These are phyloP conservation scores for Miltochrista miniata DNA, from an alignment of 2,888 invertebrate species.

Conservation along the genomic window DNA sequence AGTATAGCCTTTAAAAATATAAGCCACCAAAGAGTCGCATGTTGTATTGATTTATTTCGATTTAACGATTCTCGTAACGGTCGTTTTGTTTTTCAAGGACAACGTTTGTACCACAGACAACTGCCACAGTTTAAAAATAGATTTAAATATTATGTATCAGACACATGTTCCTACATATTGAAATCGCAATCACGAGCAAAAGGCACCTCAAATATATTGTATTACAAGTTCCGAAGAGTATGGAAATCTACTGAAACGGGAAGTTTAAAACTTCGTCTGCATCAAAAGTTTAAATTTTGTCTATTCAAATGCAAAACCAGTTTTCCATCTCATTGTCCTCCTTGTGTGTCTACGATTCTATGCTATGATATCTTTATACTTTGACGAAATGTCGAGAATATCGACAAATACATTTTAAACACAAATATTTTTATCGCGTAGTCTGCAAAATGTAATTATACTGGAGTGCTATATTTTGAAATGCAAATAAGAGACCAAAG, in stretches of 20 bases:
- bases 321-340: neutral
- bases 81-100: slow-evolving; percentile 14
- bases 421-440: neutral
- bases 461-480: slow-evolving; percentile 25
- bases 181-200: neutral
- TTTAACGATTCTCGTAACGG: slow-evolving; percentile 26
- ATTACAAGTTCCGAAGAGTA: neutral
- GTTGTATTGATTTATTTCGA: slow-evolving; percentile 16
- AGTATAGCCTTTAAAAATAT: slow-evolving; percentile 12
- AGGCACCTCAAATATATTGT: neutral
- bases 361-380: no score
- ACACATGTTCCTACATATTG: neutral
- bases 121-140: neutral
- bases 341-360: no score
- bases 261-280: slow-evolving; percentile 6
- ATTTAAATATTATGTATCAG: neutral
- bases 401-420: no score
- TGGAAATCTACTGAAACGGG: neutral
- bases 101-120: slow-evolving; percentile 3
- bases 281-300: slow-evolving; percentile 1
- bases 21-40: slow-evolving; percentile 1
- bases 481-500: slow-evolving; percentile 29
- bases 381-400: no score
- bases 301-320: slow-evolving; percentile 7
- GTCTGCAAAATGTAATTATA: neutral